A percentile compares a stretch with the other conserved stretches of the same genome.
phyloP scores from a whole-genome alignment of 2,888 invertebrate genomes.

The Ganaspis brasiliensis region DNA sequence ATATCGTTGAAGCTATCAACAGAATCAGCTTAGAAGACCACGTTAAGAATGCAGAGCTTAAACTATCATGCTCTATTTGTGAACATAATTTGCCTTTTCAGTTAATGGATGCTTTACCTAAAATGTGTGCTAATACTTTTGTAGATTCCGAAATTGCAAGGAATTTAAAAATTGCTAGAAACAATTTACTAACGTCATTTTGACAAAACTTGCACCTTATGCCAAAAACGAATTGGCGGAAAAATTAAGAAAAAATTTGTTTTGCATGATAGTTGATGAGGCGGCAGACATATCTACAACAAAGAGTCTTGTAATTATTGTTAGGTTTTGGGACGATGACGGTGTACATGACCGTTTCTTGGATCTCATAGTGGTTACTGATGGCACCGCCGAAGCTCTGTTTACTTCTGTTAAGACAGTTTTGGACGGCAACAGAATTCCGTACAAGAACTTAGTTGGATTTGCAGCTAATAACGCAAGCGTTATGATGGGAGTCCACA shows the following conservation, averaged over 20 bases:
- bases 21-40: no score
- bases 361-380: constrained; percentile 40
- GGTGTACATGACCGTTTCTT: constrained; percentile 39
- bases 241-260: constrained; percentile 50
- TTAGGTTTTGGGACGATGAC: no score
- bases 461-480: constrained; percentile 50
- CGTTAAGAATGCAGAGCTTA: no score
- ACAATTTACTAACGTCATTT: constrained; percentile 50
- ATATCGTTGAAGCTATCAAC: no score
- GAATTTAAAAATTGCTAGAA: constrained; percentile 55
- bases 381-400: constrained; percentile 45
- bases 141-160: constrained; percentile 60
- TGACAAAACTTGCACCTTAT: constrained; percentile 52
- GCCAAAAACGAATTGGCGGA: constrained; percentile 35
- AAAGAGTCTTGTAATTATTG: constrained; percentile 54
- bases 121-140: no score
- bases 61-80: no score
- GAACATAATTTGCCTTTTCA: no score
- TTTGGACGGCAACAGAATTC: constrained; percentile 43
- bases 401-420: constrained; percentile 48
- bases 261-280: constrained; percentile 65
- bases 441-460: constrained; percentile 56
- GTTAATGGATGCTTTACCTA: no score
- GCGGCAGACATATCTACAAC: constrained; percentile 60
- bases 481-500: constrained; percentile 53